Percentiles rank a stretch among this genome's conserved stretches.
Conservation (phyloP, 2,888 invertebrate species). For the Tromatobia lineatoria region DNA sequence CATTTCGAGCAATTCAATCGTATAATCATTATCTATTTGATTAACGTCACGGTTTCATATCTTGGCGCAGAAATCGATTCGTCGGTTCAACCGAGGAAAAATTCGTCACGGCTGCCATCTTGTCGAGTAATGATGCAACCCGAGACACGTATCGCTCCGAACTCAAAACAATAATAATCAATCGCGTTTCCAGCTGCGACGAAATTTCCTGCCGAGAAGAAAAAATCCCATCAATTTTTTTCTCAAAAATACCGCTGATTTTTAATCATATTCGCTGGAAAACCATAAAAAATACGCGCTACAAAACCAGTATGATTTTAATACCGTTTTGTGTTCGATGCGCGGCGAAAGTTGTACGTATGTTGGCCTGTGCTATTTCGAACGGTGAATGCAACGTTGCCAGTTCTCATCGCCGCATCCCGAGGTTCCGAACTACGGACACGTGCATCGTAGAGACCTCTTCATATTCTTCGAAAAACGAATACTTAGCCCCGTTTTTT, state of each 20-base stretch:
- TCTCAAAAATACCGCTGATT: not conserved
- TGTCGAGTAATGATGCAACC: constrained; percentile 68
- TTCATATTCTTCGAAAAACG: constrained; percentile 19
- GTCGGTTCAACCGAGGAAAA: constrained; percentile 6
- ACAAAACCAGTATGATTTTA: constrained; percentile 54
- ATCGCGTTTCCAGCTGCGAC: constrained; percentile 15
- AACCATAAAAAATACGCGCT: constrained; percentile 24
- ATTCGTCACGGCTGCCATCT: constrained; percentile 67
- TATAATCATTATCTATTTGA: not conserved
- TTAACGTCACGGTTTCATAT: not conserved
- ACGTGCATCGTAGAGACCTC: constrained; percentile 36
- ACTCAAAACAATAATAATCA: constrained; percentile 50
- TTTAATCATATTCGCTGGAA: not conserved
- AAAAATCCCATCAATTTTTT: not conserved
- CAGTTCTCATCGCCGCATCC: constrained; percentile 60
- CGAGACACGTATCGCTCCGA: constrained; percentile 31
- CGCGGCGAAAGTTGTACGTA: constrained; percentile 76
- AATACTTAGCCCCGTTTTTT: not conserved
- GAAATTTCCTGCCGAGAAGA: not conserved
- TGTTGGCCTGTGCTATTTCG: constrained; percentile 79
- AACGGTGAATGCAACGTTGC: constrained; percentile 78
- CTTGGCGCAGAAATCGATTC: constrained; percentile 2
- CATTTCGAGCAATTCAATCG: not conserved
- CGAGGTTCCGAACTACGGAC: constrained; percentile 51
- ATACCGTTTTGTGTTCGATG: constrained; percentile 66